phyloP scores from a whole-genome alignment of 2,113 vertebrate species.

The Polypterus bichir region DNA sequence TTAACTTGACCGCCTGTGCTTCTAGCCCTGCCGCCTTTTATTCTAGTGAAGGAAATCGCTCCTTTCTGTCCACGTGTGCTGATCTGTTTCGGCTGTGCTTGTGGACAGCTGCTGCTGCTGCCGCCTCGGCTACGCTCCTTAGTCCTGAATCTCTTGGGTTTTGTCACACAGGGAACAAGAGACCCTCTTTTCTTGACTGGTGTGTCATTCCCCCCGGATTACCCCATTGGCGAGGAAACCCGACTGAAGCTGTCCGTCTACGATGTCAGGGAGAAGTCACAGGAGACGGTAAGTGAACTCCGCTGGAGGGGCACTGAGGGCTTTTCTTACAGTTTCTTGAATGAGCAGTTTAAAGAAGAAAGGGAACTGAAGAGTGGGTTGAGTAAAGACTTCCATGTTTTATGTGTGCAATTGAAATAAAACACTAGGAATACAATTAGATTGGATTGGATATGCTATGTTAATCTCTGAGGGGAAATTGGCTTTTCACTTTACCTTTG shows the following conservation, averaged over 20 bases:
- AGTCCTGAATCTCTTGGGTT: conserved; percentile 36
- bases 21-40: conserved; percentile 11
- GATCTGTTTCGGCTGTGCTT: conserved; percentile 12
- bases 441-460: too few species aligned
- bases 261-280: conserved; percentile 85
- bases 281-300: conserved; percentile 72
- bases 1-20: neutral
- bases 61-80: conserved; percentile 18
- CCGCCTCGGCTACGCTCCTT: conserved; percentile 50
- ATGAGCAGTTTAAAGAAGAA: too few species aligned
- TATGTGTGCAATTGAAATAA: too few species aligned
- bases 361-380: too few species aligned
- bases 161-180: conserved; percentile 75
- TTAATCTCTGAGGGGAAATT: too few species aligned
- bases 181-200: conserved; percentile 90
- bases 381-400: too few species aligned
- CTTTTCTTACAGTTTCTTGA: too few species aligned
- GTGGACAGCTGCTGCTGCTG: neutral
- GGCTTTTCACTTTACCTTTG: too few species aligned
- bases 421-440: too few species aligned
- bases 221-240: conserved; percentile 76
- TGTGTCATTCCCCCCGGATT: conserved; percentile 81
- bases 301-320: neutral
- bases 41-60: conserved; percentile 16
- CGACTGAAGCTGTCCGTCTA: conserved; percentile 88